phyloP scores from a whole-genome alignment of 2,888 invertebrate species.

The Cotesia congregata region DNA sequence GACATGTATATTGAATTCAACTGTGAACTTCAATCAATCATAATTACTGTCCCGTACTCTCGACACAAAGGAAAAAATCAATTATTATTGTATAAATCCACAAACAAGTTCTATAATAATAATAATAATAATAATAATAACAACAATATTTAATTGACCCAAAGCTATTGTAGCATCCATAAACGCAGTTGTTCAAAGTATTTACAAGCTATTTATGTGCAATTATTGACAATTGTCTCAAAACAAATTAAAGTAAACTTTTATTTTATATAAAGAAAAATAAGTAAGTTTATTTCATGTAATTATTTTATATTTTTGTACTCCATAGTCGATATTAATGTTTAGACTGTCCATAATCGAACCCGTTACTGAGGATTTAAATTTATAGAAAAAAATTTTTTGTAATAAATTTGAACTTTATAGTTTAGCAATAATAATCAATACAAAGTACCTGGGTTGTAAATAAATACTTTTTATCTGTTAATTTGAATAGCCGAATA shows the following conservation, averaged over 20 bases:
- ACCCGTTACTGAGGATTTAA: no score
- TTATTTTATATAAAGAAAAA: neutral
- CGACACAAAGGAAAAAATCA: neutral
- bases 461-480: no score
- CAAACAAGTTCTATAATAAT: neutral
- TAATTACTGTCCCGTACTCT: conserved; percentile 14
- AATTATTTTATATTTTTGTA: neutral
- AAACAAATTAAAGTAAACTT: neutral
- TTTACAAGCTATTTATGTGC: neutral
- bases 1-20: conserved; percentile 10
- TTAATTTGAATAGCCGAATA: neutral
- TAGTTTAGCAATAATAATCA: no score
- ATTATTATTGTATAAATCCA: neutral
- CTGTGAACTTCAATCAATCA: conserved; percentile 18
- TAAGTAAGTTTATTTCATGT: neutral
- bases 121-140: neutral
- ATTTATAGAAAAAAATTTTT: no score
- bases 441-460: no score
- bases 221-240: neutral
- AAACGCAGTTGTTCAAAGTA: neutral
- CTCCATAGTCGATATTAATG: neutral
- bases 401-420: no score
- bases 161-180: neutral
- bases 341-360: no score
- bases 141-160: neutral